Conservation (phyloP, 2,113 vertebrate species). For the Baryphthengus martii region DNA sequence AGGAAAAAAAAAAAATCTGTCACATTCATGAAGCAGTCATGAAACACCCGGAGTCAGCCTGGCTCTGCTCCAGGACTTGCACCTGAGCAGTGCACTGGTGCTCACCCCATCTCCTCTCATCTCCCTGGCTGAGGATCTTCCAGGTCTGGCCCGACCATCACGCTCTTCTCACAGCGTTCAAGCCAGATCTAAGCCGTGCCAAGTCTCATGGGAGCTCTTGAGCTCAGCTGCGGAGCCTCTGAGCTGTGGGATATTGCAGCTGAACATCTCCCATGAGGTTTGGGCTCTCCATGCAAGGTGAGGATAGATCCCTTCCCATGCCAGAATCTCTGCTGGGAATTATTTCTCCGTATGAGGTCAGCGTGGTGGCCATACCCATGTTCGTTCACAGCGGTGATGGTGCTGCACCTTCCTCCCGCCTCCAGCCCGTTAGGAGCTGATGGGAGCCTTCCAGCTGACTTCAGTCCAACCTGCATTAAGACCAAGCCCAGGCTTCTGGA, state of each 20-base stretch:
- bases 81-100: fast-evolving
- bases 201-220: neutral
- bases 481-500: neutral
- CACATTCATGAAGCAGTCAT: neutral
- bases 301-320: fast-evolving
- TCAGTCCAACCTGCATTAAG: neutral
- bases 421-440: fast-evolving
- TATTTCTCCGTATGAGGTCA: neutral
- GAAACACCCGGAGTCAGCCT: neutral
- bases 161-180: fast-evolving
- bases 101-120: neutral
- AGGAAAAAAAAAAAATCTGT: neutral
- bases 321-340: neutral
- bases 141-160: neutral
- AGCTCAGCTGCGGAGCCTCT: neutral
- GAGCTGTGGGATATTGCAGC: neutral
- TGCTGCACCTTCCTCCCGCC: neutral
- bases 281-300: neutral
- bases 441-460: neutral
- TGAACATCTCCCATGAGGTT: fast-evolving
- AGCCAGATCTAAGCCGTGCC: fast-evolving
- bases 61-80: neutral
- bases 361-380: fast-evolving
- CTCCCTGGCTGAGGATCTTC: neutral
- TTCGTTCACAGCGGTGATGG: fast-evolving